Conservation (phyloP, 2,113 vertebrate species). For the Muntiacus muntjak region DNA sequence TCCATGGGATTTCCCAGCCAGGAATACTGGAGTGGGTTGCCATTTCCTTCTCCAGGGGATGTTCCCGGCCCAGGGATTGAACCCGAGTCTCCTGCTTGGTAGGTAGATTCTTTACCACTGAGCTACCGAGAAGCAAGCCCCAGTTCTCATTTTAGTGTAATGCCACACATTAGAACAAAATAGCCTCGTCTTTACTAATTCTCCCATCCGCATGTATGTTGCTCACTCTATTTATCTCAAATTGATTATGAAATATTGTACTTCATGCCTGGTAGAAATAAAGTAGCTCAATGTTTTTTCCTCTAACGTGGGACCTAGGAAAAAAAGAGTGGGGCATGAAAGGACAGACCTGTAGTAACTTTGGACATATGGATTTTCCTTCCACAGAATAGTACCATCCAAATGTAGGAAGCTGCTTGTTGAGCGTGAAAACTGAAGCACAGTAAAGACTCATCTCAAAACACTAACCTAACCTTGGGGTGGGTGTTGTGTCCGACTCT, state of each 20-base stretch:
- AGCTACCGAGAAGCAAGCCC: not conserved
- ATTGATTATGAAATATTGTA: conserved; percentile 24
- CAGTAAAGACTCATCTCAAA: not conserved
- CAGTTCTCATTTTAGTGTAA: not conserved
- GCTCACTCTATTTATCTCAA: not conserved
- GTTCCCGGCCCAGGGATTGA: not conserved
- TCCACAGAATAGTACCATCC: not conserved
- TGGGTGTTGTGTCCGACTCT: not conserved
- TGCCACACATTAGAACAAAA: not conserved
- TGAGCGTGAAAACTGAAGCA: not conserved
- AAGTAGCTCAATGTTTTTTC: not conserved
- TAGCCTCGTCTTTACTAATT: not conserved
- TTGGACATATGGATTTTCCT: not conserved
- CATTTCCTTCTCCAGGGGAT: not conserved
- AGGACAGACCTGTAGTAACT: not conserved
- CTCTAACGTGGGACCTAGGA: not conserved
- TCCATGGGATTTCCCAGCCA: not conserved
- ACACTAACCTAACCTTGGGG: not conserved
- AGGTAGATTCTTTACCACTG: not conserved
- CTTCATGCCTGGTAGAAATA: not conserved
- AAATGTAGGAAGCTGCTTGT: not conserved
- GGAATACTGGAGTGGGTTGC: not conserved
- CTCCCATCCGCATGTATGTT: not conserved
- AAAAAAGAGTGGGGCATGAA: not conserved
- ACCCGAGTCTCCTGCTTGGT: not conserved